Evolutionary conservation across 1,140 invertebrate genomes (phyloP).

Genomic region (Saccostrea glomerata): DNA sequence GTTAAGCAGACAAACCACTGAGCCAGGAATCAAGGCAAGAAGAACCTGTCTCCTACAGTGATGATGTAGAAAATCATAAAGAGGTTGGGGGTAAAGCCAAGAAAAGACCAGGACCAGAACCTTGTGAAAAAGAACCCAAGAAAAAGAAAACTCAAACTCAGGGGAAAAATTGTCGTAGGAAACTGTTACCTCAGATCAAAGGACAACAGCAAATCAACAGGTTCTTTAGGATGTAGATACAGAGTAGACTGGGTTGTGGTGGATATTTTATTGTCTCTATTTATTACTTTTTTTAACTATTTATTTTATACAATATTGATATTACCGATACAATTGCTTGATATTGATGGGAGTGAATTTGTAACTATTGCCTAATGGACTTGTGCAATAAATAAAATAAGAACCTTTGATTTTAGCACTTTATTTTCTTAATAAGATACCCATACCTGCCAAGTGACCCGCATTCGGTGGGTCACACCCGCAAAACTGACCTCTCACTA

Average conservation of each 20-base stretch:
- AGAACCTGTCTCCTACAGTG: neutral
- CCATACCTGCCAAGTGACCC: no score
- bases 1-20: no score
- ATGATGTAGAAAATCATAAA: conserved; percentile 37
- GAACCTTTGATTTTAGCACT: neutral
- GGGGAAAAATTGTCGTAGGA: conserved; percentile 61
- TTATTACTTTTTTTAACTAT: neutral
- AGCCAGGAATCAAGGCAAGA: neutral
- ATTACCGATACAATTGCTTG: neutral
- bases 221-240: conserved; percentile 60
- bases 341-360: neutral
- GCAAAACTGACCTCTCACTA: no score
- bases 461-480: no score
- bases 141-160: conserved; percentile 61
- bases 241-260: neutral
- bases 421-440: neutral
- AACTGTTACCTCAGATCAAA: conserved; percentile 66
- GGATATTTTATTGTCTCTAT: neutral
- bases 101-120: conserved; percentile 47
- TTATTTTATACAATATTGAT: conserved; percentile 4
- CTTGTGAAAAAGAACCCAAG: conserved; percentile 43
- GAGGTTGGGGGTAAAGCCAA: conserved; percentile 39
- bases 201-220: conserved; percentile 63
- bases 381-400: neutral
- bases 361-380: neutral